phyloP scores from a whole-genome alignment of 2,888 invertebrate genomes.

The Dendrolimus houi region DNA sequence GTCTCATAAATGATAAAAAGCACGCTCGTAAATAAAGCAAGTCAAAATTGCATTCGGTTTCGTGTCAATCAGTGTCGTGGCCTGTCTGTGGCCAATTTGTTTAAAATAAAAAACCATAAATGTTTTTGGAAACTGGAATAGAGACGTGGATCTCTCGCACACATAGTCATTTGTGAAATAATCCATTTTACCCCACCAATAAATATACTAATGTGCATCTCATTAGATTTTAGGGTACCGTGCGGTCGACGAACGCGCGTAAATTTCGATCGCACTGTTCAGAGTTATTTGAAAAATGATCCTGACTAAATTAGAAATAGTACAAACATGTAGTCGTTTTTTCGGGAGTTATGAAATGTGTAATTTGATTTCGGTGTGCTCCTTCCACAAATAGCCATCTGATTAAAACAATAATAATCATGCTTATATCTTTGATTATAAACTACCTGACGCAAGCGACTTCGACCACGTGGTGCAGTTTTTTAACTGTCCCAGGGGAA shows the following conservation, averaged over 20 bases:
- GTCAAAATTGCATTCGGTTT: neutral
- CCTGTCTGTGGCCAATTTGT: neutral
- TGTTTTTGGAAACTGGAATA: neutral
- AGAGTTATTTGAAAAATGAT: no score
- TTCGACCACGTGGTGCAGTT: no score
- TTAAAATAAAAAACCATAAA: neutral
- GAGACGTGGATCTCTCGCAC: neutral
- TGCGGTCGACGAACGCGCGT: neutral
- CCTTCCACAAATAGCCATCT: no score
- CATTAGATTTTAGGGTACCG: neutral
- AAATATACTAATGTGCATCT: conserved; percentile 4
- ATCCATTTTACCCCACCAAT: conserved; percentile 5
- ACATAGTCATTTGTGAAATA: neutral
- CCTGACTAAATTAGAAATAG: no score
- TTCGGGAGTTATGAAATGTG: no score
- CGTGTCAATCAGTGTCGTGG: neutral
- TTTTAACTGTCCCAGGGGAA: no score
- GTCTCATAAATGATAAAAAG: neutral
- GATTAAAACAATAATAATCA: no score
- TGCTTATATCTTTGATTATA: no score
- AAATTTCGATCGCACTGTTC: no score
- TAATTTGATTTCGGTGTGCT: no score
- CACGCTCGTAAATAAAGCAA: neutral
- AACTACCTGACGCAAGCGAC: no score
- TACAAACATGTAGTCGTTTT: no score